Evolutionary conservation across 2,797 vertebrate species (phyloP), one percentile per base, ranked within the genome.

Genomic region (Tenualosa ilisha): DNA sequence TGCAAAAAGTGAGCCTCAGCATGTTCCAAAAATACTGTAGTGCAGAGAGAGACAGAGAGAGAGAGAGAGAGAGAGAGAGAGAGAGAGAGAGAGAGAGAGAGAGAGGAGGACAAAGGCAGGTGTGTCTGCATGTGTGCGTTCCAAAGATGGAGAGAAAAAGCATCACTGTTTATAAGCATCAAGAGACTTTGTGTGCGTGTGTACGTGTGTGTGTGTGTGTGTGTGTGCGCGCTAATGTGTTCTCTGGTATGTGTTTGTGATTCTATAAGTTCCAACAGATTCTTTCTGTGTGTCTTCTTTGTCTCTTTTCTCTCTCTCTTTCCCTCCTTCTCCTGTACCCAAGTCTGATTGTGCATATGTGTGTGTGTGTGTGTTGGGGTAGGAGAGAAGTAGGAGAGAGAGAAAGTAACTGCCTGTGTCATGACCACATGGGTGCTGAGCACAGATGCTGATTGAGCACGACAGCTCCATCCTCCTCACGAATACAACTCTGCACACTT

Each of bases 1-100:
- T 65, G 31, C 61, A 81, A 87, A 87, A 87, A 82, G 65, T 59
- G 81, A 87, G 65, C 31, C 82, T 88, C 86, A 86, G 85, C 86
- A 86, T 40, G 53, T 86, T 87, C 82, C 68, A 84, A 81, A 89
- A 84, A 89, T 89, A 89, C 81, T 75, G 37, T 65, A 24, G 61
- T 65, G 24, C 12, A n/a, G 61, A 31, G 84, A 56, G 65, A 83
- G 46, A 26, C 37, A 88, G 79, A 85, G 79, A 82, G 82, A 37
- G 26, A 31, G 26, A 31, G 26, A 68, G 65, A 68, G n/a, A n/a
- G n/a, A n/a, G n/a, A n/a, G n/a, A n/a, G n/a, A n/a, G n/a, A n/a
- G n/a, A n/a, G n/a, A n/a, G n/a, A n/a, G n/a, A n/a, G n/a, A n/a
- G n/a, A n/a, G 24, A 37, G 65, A 51, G 50, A 51, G 50, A 9